phyloP scores from a whole-genome alignment of 2,113 vertebrate species.

The Actenoides hombroni region DNA sequence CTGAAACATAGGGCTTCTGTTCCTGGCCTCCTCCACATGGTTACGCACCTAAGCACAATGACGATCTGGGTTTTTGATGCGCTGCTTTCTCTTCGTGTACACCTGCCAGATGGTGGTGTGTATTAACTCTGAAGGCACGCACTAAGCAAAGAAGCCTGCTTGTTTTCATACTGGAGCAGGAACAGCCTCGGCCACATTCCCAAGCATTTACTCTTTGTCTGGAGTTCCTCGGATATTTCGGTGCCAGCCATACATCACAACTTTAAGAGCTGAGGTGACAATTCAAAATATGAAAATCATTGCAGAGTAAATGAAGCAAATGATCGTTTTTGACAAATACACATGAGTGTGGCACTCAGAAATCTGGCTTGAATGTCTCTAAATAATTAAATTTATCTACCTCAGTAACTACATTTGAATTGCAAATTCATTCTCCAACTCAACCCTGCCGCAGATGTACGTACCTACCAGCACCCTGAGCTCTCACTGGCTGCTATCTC shows the following conservation, averaged over 20 bases:
- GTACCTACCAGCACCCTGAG: background rate
- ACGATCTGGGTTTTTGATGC: background rate
- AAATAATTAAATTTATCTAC: conserved; percentile 71
- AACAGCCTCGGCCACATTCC: background rate
- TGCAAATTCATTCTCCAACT: conserved; percentile 51
- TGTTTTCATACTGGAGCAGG: background rate
- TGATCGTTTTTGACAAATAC: conserved; percentile 67
- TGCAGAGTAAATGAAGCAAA: conserved; percentile 66
- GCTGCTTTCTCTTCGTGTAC: background rate
- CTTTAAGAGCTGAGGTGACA: conserved; percentile 41
- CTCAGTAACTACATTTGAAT: conserved; percentile 61
- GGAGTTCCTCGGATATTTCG: conserved; percentile 19
- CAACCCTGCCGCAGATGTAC: background rate
- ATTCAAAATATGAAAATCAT: conserved; percentile 55
- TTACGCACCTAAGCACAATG: background rate
- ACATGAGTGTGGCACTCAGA: conserved; percentile 54
- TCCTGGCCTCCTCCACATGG: background rate
- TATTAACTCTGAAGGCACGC: background rate
- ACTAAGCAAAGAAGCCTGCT: conserved; percentile 11
- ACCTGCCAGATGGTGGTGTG: conserved; percentile 8
- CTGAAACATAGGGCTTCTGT: background rate
- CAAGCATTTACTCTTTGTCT: conserved; percentile 45
- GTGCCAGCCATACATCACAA: conserved; percentile 59
- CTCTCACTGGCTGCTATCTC: background rate
- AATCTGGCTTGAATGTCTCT: conserved; percentile 62